Evolutionary conservation across 2,113 vertebrate genomes (phyloP).

Genomic region (Hipposideros armiger): DNA sequence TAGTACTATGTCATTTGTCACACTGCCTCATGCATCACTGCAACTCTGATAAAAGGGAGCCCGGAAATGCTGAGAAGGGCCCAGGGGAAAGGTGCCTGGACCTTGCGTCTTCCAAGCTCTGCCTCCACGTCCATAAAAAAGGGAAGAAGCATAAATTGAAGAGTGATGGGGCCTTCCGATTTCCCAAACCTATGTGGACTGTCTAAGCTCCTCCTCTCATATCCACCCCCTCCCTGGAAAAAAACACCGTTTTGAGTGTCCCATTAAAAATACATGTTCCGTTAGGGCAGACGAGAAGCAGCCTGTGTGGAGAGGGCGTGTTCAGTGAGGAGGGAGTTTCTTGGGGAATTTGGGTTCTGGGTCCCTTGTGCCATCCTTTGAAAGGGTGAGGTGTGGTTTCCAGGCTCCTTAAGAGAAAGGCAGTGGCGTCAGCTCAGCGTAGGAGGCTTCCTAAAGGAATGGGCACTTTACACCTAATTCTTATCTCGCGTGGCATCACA

Average conservation of each 20-base stretch:
- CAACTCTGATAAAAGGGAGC: too few relatives aligned
- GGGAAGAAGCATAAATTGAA: background rate
- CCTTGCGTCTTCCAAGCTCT: background rate
- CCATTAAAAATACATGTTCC: background rate
- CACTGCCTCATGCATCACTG: rapidly evolving
- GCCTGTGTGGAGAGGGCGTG: background rate
- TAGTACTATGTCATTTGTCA: background rate
- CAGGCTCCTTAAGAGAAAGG: background rate
- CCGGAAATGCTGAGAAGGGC: background rate
- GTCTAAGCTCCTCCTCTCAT: background rate
- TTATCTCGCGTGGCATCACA: background rate
- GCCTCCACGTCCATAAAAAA: background rate
- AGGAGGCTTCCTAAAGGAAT: background rate
- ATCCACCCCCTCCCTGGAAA: too few relatives aligned
- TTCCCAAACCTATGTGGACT: background rate
- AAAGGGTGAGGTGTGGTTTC: background rate
- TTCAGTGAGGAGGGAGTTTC: background rate
- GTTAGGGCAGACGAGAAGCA: background rate
- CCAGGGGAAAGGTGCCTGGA: background rate
- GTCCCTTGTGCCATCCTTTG: background rate
- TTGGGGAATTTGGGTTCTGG: background rate
- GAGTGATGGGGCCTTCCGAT: background rate
- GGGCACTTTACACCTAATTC: background rate
- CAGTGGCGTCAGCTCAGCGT: background rate
- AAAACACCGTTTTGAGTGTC: background rate